Base-by-base conservation (phyloP, 2,797 vertebrate genomes). In the Periophthalmus magnuspinnatus region DNA sequence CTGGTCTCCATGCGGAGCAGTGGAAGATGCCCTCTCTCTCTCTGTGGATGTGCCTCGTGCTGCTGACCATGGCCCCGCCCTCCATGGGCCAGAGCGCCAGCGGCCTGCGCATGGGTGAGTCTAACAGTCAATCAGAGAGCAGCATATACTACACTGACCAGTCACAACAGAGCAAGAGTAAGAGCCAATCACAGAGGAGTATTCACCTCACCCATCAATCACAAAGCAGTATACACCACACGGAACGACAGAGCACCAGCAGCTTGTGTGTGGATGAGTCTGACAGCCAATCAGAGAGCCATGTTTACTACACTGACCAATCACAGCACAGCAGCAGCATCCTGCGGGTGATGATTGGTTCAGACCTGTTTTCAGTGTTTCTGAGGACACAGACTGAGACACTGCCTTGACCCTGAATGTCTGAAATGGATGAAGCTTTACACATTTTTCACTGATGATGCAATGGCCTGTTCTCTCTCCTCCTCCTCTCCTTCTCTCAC, bases 1-100 rank as follows among this genome's bases (percentile, higher is more conserved):
- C 91, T 91, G 81, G 88, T 95, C 94, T 94, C 94, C 94, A 93
- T 94, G 94, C 93, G 94, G 93, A 93, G 93, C 91, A 86, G 93
- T 92, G 89, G 92, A 92, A 95, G 93, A 95, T 95, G 94, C 94
- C 93, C 91, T 91, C 93, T 93, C 89, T 88, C 85, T 78, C 91
- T 94, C 93, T 94, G 94, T 93, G 93, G 92, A 95, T 94, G 89
- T 90, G 90, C 74, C 84, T 92, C 88, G 86, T 86, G 74, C 88
- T 93, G 85, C 86, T 93, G 90, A 93, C 91, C 82, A 86, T 86
- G 92, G 90, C 89, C 22, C 91, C 86, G 21, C 86, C 65, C 83
- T 87, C 90, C 80, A 75, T 86, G 80, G 89, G 86, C 86, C 89
- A 87, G 87, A 79, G 83, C 80, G 77, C 86, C 69, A 87, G 93